Evolutionary conservation across 2,113 vertebrate genomes (phyloP).

Genomic region (Sus scrofa): DNA sequence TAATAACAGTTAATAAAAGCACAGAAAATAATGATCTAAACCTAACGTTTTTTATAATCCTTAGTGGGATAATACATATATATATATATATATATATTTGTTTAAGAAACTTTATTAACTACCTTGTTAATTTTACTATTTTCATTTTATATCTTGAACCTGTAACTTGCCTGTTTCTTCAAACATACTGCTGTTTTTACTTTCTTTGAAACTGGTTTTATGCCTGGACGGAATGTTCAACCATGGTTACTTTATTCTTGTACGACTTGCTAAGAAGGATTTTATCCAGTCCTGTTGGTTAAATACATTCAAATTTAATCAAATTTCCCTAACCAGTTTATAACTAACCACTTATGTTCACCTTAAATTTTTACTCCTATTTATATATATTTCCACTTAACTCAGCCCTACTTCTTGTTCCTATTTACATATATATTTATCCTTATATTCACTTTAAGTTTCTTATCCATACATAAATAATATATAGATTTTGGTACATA

Average conservation of each 20-base stretch:
- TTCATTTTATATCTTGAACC: constrained; percentile 60
- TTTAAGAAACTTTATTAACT: constrained; percentile 21
- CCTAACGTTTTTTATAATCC: background rate
- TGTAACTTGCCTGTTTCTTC: constrained; percentile 51
- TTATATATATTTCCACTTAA: background rate
- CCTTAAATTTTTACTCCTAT: background rate
- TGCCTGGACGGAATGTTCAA: constrained; percentile 25
- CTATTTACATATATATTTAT: background rate
- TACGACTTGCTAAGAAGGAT: constrained; percentile 26
- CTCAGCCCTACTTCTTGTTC: background rate
- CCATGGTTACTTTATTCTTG: background rate
- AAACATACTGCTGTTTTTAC: background rate
- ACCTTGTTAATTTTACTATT: constrained; percentile 44
- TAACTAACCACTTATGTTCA: constrained; percentile 27
- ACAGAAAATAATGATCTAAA: constrained; percentile 55
- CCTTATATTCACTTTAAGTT: background rate
- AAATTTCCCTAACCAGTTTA: constrained; percentile 46
- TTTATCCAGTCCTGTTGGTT: constrained; percentile 43
- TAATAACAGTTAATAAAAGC: constrained; percentile 39
- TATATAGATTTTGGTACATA: constrained; percentile 18
- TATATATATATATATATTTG: background rate
- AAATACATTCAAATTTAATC: constrained; percentile 60
- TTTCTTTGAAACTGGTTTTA: constrained; percentile 62
- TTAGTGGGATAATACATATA: background rate
- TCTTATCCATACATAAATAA: background rate